Base-by-base conservation (phyloP, 2,113 vertebrate genomes). In the Loxodonta africana region DNA sequence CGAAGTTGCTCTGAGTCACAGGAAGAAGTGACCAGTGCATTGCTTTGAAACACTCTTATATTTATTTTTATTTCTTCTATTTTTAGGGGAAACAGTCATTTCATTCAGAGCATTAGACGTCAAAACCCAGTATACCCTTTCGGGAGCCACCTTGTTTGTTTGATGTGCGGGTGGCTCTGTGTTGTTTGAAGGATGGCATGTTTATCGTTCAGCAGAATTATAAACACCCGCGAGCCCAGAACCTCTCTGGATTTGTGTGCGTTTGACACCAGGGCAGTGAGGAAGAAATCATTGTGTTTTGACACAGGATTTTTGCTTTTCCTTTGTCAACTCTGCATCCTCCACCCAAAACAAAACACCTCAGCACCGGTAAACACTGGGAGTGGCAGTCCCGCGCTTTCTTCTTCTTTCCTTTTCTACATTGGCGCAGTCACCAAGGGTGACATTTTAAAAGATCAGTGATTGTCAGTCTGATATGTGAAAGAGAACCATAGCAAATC, bases 21-120 rank as follows among this genome's bases (percentile, higher is more conserved):
- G 97, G 94, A 97, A 92, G 92, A 96, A 92, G 83, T 53, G 81
- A n/a, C 88, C 62, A 44, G 60, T 57, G 17, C 94, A 10, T 9
- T 80, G 77, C 90, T 95, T 60, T 95, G 92, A 78, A 82, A 92
- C 46, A 57, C 81, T 57, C 71, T 28, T 73, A 1, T 90, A 48
- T 96, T 96, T 98, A 91, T 97, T 96, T 57, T 97, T 89, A 30
- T 30, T 96, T 96, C 89, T 62, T 91, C 85, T 95, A 57, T 97
- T 97, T 97, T 96, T 91, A 84, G 88, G 65, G 78, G 60, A 94
- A 88, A 88, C 83, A 90, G 67, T 82, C 88, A 90, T 94, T 97
- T 95, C 21, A 48, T 62, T 20, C 33, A 73, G 86, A 23, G 26
- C 33, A 8, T 80, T 51, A 12, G 84, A 48, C 7, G 23, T 83